Base-by-base conservation (phyloP, 1,140 invertebrate species). In the Nasonia vitripennis region DNA sequence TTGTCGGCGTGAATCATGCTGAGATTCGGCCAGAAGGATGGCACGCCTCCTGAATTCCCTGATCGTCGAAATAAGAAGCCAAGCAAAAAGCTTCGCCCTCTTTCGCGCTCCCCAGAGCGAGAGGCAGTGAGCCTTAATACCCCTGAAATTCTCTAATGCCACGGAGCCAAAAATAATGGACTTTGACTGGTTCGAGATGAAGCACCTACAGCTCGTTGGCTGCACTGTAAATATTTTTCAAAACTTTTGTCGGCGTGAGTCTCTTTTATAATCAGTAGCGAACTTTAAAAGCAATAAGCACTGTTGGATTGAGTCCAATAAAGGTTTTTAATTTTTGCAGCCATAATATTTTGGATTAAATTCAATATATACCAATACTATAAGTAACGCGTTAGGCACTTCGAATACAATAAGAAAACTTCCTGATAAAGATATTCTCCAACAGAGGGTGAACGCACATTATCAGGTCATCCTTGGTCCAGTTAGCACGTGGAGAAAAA, bases 1-100 rank as follows among this genome's bases (percentile, higher is more conserved):
- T 80, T 81, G 79, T 73, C 79, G 79, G 79, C 41, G 79, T 51
- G 79, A 81, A 80, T 80, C 78, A 80, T 34, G 78, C 78, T 45
- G 62, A 80, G 78, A 80, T 80, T 80, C 31, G 78, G 62, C 34
- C 34, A 34, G 34, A 80, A 80, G 78, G 78, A 41, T 12, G 31
- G 67, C 62, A 27, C 34, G 31, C 34, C 62, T 80, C 78, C 34
- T 6, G 67, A 68, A 80, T 80, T 70, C 78, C 78, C 78, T 27
- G 78, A 68, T 80, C 62, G 55, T 68, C 37, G 34, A 80, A 80
- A 34, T 67, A 41, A 79, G 78, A 79, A 67, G 51, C 55, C 78
- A 79, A 67, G 75, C 75, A 78, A 78, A 78, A 78, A 78, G 55
- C 31, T 78, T 27, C 27, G 27, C 75, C 34, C 73, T 45, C 20